Conservation (phyloP, 1,140 invertebrate genomes). For the Drosophila subobscura region DNA sequence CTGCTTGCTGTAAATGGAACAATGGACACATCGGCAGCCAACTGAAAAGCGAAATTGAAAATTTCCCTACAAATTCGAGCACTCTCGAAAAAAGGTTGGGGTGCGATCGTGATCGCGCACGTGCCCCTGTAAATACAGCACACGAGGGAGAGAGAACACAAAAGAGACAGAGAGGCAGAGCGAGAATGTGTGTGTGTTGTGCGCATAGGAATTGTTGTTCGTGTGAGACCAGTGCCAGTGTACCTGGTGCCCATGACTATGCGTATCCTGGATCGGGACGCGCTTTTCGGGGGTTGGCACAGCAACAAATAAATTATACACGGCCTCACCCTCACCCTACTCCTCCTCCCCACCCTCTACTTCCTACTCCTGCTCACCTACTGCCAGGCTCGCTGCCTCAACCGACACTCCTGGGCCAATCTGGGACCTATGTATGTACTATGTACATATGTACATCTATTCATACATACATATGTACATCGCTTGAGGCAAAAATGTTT, state of each 20-base stretch:
- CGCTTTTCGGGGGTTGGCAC: conserved; percentile 45
- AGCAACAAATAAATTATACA: conserved; percentile 33
- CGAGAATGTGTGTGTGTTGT: neutral
- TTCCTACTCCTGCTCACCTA: neutral
- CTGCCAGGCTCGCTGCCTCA: conserved; percentile 7
- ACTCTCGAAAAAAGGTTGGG: conserved; percentile 4
- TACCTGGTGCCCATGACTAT: conserved; percentile 10
- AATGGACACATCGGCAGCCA: conserved; percentile 14
- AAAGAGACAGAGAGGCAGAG: neutral
- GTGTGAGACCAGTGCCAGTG: conserved; percentile 2
- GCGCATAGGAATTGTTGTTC: conserved; percentile 18
- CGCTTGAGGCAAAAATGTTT: conserved; percentile 19
- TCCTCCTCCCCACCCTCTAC: neutral
- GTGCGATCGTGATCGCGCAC: conserved; percentile 40
- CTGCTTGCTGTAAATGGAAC: conserved; percentile 10
- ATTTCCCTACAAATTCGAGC: conserved; percentile 49
- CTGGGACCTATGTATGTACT: conserved; percentile 7
- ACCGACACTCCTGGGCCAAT: conserved; percentile 26
- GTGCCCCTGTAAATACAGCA: conserved; percentile 15
- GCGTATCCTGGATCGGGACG: conserved; percentile 7
- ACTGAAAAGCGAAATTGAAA: conserved; percentile 34
- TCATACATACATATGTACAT: conserved; percentile 8
- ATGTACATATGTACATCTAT: conserved; percentile 6
- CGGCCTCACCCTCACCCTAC: conserved; percentile 26
- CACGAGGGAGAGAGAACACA: neutral